These are phyloP conservation scores for Galeruca laticollis DNA, from an alignment of 2,888 invertebrate genomes.

Conservation along the genomic window DNA sequence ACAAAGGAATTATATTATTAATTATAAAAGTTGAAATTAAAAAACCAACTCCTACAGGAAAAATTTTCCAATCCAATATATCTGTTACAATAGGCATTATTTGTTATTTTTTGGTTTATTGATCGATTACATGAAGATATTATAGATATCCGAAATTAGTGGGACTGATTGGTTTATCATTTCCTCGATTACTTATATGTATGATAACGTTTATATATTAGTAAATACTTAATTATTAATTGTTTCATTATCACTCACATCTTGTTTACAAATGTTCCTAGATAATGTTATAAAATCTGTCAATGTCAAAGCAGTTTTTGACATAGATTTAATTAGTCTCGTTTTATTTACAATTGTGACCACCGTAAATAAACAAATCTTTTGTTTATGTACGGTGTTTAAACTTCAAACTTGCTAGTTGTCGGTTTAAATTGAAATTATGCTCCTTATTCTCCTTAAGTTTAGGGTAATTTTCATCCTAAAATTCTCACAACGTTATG, in stretches of 20 bases:
- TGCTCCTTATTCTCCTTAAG: no score
- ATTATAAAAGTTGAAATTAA: conserved; percentile 40
- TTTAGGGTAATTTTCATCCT: no score
- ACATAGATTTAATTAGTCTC: not conserved
- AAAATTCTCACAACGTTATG: not conserved
- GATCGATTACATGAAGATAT: conserved; percentile 20
- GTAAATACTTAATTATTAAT: conserved; percentile 12
- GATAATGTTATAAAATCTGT: not conserved
- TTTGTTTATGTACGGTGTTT: no score
- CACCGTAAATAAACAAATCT: no score
- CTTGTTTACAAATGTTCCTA: conserved; percentile 21
- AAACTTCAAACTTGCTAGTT: no score
- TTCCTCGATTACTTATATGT: conserved; percentile 13
- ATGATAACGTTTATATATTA: conserved; percentile 20
- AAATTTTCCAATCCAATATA: conserved; percentile 47
- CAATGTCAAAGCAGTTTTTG: conserved; percentile 12
- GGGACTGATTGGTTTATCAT: conserved; percentile 15
- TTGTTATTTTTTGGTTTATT: conserved; percentile 17
- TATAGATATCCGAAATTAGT: not conserved
- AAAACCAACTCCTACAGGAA: conserved; percentile 45
- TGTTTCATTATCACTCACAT: conserved; percentile 13
- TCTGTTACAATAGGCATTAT: conserved; percentile 20
- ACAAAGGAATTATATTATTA: conserved; percentile 44
- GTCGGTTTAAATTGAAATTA: no score
- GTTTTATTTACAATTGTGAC: no score